These are phyloP conservation scores for Lycia hirtaria DNA, from an alignment of 2,888 invertebrate species.

Conservation along the genomic window DNA sequence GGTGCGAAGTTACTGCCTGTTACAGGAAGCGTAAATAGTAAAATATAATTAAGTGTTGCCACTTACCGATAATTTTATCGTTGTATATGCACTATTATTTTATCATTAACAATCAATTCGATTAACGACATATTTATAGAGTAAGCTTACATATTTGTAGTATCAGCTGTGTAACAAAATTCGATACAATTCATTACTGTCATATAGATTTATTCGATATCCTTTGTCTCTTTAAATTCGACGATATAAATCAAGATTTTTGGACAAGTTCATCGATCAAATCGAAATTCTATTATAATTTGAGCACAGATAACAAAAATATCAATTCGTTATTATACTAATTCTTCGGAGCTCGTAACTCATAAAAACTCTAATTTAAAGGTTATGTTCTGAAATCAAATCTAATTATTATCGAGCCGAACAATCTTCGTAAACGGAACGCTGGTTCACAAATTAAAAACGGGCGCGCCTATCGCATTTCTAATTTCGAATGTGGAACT, in stretches of 20 bases:
- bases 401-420: slow-evolving; percentile 42
- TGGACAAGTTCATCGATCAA: slow-evolving; percentile 38
- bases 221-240: slow-evolving; percentile 28
- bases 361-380: slow-evolving; percentile 43
- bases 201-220: slow-evolving; percentile 33
- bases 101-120: slow-evolving; percentile 47
- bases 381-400: slow-evolving; percentile 40
- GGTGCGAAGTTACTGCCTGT: slow-evolving; percentile 58
- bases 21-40: slow-evolving; percentile 61
- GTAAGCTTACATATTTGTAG: slow-evolving; percentile 20
- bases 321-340: slow-evolving; percentile 39
- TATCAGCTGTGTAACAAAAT: slow-evolving; percentile 29
- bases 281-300: slow-evolving; percentile 33
- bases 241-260: slow-evolving; percentile 32
- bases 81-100: slow-evolving; percentile 49
- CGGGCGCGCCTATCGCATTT: slow-evolving; percentile 44
- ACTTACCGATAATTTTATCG: slow-evolving; percentile 56
- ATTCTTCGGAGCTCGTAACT: slow-evolving; percentile 41
- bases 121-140: slow-evolving; percentile 36
- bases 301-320: slow-evolving; percentile 28
- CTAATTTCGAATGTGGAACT: slow-evolving; percentile 45
- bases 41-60: slow-evolving; percentile 61
- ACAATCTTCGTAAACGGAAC: slow-evolving; percentile 43
- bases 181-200: slow-evolving; percentile 32
- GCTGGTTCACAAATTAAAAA: slow-evolving; percentile 45